Conservation (phyloP, 2,888 invertebrate genomes). For the Zygaena filipendulae region DNA sequence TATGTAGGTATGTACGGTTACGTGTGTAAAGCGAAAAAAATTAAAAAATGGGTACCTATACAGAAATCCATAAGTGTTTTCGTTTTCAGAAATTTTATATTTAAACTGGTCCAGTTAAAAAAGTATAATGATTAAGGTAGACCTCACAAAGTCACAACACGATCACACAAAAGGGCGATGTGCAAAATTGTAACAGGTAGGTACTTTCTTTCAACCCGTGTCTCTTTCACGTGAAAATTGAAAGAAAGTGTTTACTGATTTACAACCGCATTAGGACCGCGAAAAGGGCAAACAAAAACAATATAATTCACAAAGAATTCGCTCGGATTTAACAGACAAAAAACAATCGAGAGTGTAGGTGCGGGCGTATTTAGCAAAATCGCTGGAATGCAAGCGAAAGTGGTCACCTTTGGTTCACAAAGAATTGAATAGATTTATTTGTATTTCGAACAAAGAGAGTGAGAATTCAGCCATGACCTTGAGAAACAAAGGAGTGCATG, state of each 20-base stretch:
- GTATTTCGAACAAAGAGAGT: constrained; percentile 28
- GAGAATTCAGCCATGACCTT: no score
- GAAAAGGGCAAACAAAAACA: constrained; percentile 39
- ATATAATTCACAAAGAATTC: no score
- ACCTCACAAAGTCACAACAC: no score
- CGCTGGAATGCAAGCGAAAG: constrained; percentile 49
- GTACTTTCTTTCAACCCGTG: constrained; percentile 35
- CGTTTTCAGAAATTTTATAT: no score
- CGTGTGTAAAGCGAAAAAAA: no score
- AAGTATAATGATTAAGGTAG: no score
- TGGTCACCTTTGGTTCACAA: constrained; percentile 27
- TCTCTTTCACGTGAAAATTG: constrained; percentile 19
- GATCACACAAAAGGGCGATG: no score
- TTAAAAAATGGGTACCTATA: no score
- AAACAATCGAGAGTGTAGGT: constrained; percentile 19
- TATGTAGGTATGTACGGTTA: no score
- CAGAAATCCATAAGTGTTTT: no score
- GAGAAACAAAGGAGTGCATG: constrained; percentile 17
- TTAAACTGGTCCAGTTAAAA: no score
- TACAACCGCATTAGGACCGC: constrained; percentile 40
- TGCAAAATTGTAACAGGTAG: constrained; percentile 55
- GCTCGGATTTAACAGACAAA: no score
- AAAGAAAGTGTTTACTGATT: constrained; percentile 54
- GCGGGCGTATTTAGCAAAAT: constrained; percentile 27
- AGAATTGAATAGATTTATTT: constrained; percentile 18